These are phyloP conservation scores for Oxyruncus cristatus DNA, from an alignment of 2,113 vertebrate genomes.

Conservation along the genomic window DNA sequence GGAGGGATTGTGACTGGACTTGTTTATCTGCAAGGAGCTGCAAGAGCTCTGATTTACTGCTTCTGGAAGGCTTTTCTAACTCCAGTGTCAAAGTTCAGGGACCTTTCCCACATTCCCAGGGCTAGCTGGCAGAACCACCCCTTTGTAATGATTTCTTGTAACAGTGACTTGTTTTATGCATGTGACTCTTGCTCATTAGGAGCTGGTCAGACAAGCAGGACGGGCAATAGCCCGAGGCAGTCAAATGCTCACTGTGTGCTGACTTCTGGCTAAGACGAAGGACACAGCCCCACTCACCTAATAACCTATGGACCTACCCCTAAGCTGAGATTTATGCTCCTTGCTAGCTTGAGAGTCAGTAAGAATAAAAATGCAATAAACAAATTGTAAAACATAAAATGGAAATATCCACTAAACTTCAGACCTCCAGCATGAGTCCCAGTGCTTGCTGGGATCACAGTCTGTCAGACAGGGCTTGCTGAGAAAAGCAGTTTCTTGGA, in stretches of 20 bases:
- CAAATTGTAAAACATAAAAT: not conserved
- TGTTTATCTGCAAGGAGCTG: not conserved
- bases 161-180: not conserved
- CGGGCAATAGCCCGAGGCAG: not conserved
- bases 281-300: not conserved
- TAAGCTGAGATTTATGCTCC: not conserved
- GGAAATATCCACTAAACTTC: not conserved
- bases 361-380: not conserved
- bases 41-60: not conserved
- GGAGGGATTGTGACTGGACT: not conserved
- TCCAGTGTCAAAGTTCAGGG: not conserved
- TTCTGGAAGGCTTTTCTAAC: not conserved
- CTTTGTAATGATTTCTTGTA: not conserved
- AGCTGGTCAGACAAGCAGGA: not conserved
- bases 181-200: not conserved
- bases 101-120: not conserved
- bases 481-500: not conserved
- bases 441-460: not conserved
- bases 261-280: not conserved
- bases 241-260: not conserved
- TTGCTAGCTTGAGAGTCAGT: not conserved
- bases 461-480: not conserved
- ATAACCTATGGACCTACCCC: not conserved
- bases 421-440: rapidly evolving
- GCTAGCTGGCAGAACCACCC: not conserved